Evolutionary conservation across 2,113 vertebrate species (phyloP).

Genomic region (Numida meleagris): DNA sequence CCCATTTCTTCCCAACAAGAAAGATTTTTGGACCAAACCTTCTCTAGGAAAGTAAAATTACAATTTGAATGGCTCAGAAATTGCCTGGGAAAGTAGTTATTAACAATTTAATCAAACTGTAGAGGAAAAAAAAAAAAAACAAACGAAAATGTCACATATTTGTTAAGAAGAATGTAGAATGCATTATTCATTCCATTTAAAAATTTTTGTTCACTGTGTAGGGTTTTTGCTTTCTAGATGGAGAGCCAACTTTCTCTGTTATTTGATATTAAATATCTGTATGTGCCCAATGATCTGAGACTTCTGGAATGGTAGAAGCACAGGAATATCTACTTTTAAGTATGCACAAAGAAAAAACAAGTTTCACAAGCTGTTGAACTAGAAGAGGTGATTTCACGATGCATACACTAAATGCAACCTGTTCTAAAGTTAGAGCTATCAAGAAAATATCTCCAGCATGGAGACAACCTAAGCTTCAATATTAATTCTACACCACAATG

Average conservation of each 20-base stretch:
- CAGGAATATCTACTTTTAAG: constrained; percentile 34
- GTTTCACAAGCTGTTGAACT: constrained; percentile 36
- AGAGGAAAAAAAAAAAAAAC: background rate
- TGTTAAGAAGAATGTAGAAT: constrained; percentile 27
- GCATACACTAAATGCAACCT: constrained; percentile 50
- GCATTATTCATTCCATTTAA: background rate
- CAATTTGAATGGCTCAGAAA: background rate
- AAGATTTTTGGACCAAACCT: background rate
- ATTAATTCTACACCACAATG: constrained; percentile 52
- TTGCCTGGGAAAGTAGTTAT: constrained; percentile 2
- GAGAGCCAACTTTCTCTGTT: constrained; percentile 34
- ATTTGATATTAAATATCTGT: constrained; percentile 30
- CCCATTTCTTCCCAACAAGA: background rate
- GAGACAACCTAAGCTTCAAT: constrained; percentile 32
- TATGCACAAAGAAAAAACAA: constrained; percentile 30
- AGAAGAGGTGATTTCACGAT: constrained; percentile 33
- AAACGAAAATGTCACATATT: constrained; percentile 30
- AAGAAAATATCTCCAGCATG: constrained; percentile 32
- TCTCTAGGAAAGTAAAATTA: constrained; percentile 20
- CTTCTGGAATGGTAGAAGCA: constrained; percentile 11
- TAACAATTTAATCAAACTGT: constrained; percentile 39
- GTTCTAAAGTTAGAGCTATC: constrained; percentile 30
- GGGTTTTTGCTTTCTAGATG: background rate
- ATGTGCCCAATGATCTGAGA: constrained; percentile 13
- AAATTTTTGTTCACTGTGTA: background rate